These are phyloP conservation scores for Synodontis membranacea DNA, from an alignment of 2,113 vertebrate genomes.

Conservation along the genomic window DNA sequence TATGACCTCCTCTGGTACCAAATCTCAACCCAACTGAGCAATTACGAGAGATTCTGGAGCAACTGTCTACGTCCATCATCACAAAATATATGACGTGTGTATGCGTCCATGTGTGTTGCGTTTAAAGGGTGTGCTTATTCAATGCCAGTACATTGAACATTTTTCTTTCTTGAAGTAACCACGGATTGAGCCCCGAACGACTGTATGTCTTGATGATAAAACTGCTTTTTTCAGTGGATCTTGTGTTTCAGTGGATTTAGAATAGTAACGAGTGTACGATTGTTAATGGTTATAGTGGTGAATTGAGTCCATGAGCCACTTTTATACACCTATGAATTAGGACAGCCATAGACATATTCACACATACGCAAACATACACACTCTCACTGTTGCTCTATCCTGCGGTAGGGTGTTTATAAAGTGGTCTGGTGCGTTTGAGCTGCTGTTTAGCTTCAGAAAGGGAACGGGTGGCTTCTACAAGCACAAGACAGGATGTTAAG, in stretches of 20 bases:
- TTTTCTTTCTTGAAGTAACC: no score
- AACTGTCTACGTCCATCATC: not conserved
- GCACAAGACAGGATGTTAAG: slow-evolving; percentile 56
- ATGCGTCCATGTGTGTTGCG: not conserved
- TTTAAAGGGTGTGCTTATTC: no score
- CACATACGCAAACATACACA: slow-evolving; percentile 7
- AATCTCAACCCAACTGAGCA: not conserved
- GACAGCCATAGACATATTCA: slow-evolving; percentile 32
- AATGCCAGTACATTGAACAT: no score
- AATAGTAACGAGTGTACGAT: not conserved
- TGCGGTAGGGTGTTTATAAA: slow-evolving; percentile 32
- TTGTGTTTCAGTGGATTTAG: no score
- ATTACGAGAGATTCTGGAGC: not conserved
- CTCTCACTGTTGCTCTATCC: slow-evolving; percentile 51
- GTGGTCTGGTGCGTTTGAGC: slow-evolving; percentile 17
- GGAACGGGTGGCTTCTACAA: slow-evolving; percentile 82
- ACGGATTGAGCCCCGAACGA: no score
- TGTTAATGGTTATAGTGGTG: not conserved
- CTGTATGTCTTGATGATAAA: no score
- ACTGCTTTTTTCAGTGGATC: no score
- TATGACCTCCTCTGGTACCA: not conserved
- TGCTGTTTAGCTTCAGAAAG: slow-evolving; percentile 74
- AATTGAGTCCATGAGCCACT: not conserved
- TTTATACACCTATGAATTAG: not conserved
- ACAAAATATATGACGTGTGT: not conserved